Conservation (phyloP, 2,888 invertebrate genomes). For the Apamea epomidion region DNA sequence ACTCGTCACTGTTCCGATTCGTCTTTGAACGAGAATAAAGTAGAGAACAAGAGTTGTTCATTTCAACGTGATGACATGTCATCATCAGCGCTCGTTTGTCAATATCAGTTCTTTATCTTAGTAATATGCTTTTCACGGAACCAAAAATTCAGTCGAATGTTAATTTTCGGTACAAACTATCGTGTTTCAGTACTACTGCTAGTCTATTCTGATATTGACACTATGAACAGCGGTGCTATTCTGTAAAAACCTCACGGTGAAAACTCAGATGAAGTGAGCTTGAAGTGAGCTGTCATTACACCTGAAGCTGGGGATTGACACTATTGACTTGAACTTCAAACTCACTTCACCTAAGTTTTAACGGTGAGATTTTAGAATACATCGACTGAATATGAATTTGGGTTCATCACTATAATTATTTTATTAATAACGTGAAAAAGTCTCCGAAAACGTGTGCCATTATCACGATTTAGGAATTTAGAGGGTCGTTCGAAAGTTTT, state of each 20-base stretch:
- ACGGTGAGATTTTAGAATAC: neutral
- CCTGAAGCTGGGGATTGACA: neutral
- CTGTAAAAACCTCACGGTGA: neutral
- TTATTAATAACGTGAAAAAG: slow-evolving; percentile 8
- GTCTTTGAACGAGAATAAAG: neutral
- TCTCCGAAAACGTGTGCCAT: neutral
- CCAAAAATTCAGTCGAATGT: neutral
- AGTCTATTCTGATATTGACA: neutral
- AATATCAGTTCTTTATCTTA: neutral
- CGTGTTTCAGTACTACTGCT: neutral
- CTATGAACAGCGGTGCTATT: neutral
- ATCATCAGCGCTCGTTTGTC: neutral
- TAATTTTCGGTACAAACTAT: neutral
- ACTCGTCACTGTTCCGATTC: neutral
- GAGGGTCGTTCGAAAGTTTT: slow-evolving; percentile 31
- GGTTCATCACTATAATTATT: neutral
- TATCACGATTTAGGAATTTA: slow-evolving; percentile 33
- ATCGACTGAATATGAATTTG: neutral
- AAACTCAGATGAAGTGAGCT: too few species aligned
- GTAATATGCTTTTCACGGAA: neutral
- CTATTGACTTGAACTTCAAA: neutral
- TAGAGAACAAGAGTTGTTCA: neutral
- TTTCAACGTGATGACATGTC: neutral
- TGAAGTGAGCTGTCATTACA: neutral
- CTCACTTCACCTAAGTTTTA: neutral